Percentiles rank a stretch among this genome's conserved stretches.
Conservation (phyloP, 2,797 vertebrate species). For the Leptatherina wallacei region DNA sequence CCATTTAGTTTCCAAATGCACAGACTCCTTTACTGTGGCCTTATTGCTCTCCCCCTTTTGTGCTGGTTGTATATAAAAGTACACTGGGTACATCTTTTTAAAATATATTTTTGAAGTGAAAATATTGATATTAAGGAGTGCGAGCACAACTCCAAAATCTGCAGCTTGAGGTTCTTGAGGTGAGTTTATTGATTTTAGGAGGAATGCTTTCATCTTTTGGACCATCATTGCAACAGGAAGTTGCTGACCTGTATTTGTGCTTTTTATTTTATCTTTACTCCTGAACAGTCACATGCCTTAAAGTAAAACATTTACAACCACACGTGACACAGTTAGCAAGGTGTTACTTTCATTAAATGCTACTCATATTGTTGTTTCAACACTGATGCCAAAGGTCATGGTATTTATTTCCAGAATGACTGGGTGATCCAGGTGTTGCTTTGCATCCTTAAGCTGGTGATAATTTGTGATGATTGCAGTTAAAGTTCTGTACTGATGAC, state of each 20-base stretch:
- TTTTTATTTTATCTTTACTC: not conserved
- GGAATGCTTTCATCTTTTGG: slow-evolving; percentile 1
- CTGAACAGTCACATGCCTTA: not conserved
- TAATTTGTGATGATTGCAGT: not conserved
- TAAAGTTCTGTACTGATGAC: not conserved
- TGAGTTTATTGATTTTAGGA: not conserved
- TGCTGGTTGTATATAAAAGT: slow-evolving; percentile 5
- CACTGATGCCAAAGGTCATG: not conserved
- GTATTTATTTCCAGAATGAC: not conserved
- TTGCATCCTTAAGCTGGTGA: not conserved
- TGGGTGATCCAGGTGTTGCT: not conserved
- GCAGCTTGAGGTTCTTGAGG: not conserved
- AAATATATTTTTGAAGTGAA: not conserved
- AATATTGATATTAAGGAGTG: not conserved
- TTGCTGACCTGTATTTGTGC: not conserved
- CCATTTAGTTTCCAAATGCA: not conserved
- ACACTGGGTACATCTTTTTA: not conserved
- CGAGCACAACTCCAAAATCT: not conserved
- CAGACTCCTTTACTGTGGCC: not conserved
- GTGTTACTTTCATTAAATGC: not conserved
- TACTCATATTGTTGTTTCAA: not conserved
- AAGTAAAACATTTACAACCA: not conserved
- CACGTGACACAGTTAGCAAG: not conserved
- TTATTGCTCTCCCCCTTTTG: not conserved
- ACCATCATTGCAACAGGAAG: not conserved